These are phyloP conservation scores for Cremastinae sp. DNA, from an alignment of 2,888 invertebrate species.

Conservation along the genomic window DNA sequence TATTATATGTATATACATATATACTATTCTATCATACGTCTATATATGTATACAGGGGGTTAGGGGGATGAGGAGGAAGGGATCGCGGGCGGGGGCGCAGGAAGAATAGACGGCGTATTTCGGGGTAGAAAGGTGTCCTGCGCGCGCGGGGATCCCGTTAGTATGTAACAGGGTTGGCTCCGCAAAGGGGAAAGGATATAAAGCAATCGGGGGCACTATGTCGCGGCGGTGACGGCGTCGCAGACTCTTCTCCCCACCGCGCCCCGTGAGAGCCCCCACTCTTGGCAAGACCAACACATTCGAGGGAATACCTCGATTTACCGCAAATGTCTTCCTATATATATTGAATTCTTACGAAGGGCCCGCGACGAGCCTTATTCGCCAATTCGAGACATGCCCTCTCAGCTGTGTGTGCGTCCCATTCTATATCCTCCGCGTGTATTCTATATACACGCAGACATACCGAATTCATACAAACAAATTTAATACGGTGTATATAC, in stretches of 20 bases:
- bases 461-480: conserved; percentile 27
- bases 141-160: conserved; percentile 36
- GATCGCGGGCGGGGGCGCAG: no score
- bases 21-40: no score
- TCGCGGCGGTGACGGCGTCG: conserved; percentile 73
- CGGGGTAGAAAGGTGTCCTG: conserved; percentile 8
- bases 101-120: no score
- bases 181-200: conserved; percentile 72
- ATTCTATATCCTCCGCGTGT: no score
- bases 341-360: conserved; percentile 3
- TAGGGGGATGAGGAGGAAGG: no score
- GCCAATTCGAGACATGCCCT: no score
- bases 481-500: conserved; percentile 27
- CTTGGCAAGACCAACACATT: background rate
- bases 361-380: no score
- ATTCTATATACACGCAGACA: conserved; percentile 15
- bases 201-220: conserved; percentile 78
- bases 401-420: no score
- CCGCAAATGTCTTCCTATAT: background rate
- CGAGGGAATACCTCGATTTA: no score
- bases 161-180: conserved; percentile 72
- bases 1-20: no score
- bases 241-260: conserved; percentile 40
- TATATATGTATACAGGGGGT: background rate
- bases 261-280: conserved; percentile 49